Evolutionary conservation across 2,888 invertebrate species (phyloP).

Genomic region (Eumacrocentrus americanus): DNA sequence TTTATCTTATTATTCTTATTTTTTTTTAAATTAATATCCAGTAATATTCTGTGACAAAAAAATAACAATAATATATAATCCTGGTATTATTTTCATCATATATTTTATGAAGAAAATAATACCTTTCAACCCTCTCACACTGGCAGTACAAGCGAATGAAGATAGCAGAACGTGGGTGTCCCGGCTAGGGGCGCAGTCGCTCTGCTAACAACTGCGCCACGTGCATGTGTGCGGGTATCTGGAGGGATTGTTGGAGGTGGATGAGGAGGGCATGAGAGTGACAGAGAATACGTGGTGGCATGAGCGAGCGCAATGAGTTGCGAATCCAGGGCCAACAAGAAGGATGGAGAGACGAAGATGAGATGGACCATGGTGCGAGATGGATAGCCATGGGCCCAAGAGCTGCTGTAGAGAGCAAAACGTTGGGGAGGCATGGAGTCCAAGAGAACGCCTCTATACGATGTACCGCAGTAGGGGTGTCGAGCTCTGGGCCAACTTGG

Average conservation of each 20-base stretch:
- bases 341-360: constrained; percentile 27
- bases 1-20: too few species aligned
- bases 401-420: constrained; percentile 28
- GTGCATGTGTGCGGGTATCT: constrained; percentile 53
- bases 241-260: constrained; percentile 28
- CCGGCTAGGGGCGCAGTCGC: constrained; percentile 53
- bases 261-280: background rate
- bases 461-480: constrained; percentile 56
- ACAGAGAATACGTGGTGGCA: background rate
- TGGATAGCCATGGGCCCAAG: constrained; percentile 34
- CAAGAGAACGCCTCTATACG: constrained; percentile 52
- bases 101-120: background rate
- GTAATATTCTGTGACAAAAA: too few species aligned
- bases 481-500: constrained; percentile 44
- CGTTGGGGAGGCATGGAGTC: constrained; percentile 26
- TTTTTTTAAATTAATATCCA: background rate
- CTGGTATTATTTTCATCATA: background rate
- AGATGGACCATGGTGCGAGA: constrained; percentile 20
- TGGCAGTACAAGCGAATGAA: background rate
- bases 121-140: background rate
- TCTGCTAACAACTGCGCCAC: constrained; percentile 55
- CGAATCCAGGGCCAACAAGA: constrained; percentile 16
- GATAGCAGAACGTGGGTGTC: background rate
- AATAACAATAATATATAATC: too few species aligned
- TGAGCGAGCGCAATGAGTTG: constrained; percentile 12